Base-by-base conservation (phyloP, 1,140 invertebrate species). In the Coptotermes formosanus region DNA sequence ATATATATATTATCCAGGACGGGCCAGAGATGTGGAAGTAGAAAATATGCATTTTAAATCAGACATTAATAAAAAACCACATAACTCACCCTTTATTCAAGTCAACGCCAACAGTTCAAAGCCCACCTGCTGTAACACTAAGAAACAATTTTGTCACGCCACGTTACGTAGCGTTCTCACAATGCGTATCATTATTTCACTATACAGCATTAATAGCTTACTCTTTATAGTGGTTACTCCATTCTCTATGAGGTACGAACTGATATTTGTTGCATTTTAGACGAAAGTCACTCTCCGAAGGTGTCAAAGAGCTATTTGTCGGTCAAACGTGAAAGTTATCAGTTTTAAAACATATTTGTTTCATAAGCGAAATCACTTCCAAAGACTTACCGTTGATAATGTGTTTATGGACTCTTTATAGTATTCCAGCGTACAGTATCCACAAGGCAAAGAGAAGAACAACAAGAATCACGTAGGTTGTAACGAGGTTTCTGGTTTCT, bases 381-480 rank as follows among this genome's bases (percentile, higher is more conserved):
- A 30, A 30, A 43, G 0, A 30, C 30, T 30, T 82, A 30, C 81
- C 81, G 11, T 43, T 30, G 1, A 30, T 82, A 12, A 82, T 43
- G 30, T 21, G 81, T 12, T 21, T 14, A 82, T 12, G 82, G 1
- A 19, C 52, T 12, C 21, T 8, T 89, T 91, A 91, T 86, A 91
- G 90, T 75, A 91, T 82, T n/a, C 91, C 91, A 1, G 91, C 90
- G 88, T 92, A 92, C 0, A 92, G 88, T 25, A 92, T 83, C 90
- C 91, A 92, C 32, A 92, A 89, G 7, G 91, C 90, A n/a, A 92
- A 88, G 23, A 92, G 88, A 30, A 92, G 88, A 43, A 91, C 87
- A 32, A 92, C 89, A 6, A 92, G 89, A 82, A 92, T 92, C 21
- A 91, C 88, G 86, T 92, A 92, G 8, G 92, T 92, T n/a, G 90